A percentile compares a stretch with the other conserved stretches of the same genome.
phyloP scores from a whole-genome alignment of 2,113 vertebrate species.

The Barbus barbus region DNA sequence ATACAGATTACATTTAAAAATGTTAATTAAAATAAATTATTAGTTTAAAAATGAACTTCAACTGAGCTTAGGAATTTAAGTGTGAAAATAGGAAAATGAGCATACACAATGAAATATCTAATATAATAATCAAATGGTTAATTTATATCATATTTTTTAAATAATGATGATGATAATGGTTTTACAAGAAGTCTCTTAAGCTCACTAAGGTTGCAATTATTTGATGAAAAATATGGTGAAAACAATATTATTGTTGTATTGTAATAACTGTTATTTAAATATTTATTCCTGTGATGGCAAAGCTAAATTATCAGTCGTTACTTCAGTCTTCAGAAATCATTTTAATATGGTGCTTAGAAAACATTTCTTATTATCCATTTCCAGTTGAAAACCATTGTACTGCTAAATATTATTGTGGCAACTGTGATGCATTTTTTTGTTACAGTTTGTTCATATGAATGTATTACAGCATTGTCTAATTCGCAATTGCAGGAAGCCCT shows the following conservation, averaged over 20 bases:
- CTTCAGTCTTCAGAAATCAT: too few relatives aligned
- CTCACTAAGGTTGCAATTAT: too few relatives aligned
- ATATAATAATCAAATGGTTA: too few relatives aligned
- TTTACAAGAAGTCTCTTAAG: too few relatives aligned
- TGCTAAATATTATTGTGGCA: not conserved
- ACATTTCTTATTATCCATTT: not conserved
- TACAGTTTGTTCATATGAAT: not conserved
- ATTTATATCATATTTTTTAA: too few relatives aligned
- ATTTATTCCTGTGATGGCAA: not conserved
- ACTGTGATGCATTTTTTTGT: not conserved
- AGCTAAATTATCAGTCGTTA: not conserved
- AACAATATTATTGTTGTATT: too few relatives aligned
- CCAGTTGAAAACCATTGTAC: not conserved
- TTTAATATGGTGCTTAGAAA: not conserved
- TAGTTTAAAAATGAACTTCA: too few relatives aligned
- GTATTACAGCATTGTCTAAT: not conserved
- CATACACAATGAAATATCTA: too few relatives aligned
- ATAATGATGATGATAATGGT: too few relatives aligned
- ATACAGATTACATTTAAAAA: not conserved
- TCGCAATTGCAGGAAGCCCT: conserved; percentile 42
- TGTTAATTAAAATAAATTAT: too few relatives aligned
- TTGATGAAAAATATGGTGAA: not conserved
- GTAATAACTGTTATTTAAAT: not conserved
- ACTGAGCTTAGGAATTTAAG: too few relatives aligned
- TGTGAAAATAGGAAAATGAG: too few relatives aligned